Base-by-base conservation (phyloP, 2,113 vertebrate species). In the Plecturocebus donacophilus region DNA sequence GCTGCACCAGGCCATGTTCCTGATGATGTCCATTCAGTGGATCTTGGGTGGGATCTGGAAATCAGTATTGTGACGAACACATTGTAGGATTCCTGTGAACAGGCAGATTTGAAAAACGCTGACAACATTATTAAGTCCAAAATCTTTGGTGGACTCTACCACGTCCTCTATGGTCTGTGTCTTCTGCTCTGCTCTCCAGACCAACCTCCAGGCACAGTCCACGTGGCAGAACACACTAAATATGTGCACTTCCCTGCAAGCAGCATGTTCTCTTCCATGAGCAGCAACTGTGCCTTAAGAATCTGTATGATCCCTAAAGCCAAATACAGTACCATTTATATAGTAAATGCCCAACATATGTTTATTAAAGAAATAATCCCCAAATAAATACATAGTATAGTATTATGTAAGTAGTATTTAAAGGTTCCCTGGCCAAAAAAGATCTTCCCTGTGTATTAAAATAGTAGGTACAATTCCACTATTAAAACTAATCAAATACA, bases 341-440 rank as follows among this genome's bases (percentile, higher is more conserved):
- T 0, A 86, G 21, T 54, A 68, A 90, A 38, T 68, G n/a, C 5
- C 87, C 70, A 61, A 61, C 35, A 85, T 88, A 77, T 56, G 19
- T 56, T 56, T 94, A 49, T 81, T 84, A 21, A 92, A 76, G 21
- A 95, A 90, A 96, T 80, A 85, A 77, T 61, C 40, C 9, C 84
- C 20, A 86, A 96, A 96, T 45, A 66, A 70, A 64, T 77, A 77
- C 42, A 77, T 2, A 38, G 35, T 61, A 66, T 21, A 8, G 10
- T 52, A 56, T 40, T 84, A 77, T 47, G 35, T 56, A 82, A 76
- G 35, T 45, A 10, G 6, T 73, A 94, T 17, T 58, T 19, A 14
- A 66, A 71, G 27, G 3, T 73, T 95, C 58, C 14, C 84, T 94
- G 30, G 32, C 70, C 2, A 30, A 89, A 89, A 97, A 91, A 52